Conservation (phyloP, 2,797 vertebrate genomes). For the Emydoidea blandingii region DNA sequence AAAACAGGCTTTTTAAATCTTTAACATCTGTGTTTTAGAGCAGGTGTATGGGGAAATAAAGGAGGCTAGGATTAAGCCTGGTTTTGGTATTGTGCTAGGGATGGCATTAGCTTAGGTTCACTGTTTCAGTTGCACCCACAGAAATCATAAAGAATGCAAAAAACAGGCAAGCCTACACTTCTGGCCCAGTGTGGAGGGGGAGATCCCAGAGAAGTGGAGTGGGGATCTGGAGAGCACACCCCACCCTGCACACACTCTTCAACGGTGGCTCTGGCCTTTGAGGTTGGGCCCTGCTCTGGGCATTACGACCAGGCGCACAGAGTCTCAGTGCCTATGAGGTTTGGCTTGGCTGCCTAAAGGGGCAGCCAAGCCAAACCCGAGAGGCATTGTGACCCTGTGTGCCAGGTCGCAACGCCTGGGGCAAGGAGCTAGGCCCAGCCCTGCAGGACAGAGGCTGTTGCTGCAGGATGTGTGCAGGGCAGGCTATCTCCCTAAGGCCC, state of each 20-base stretch:
- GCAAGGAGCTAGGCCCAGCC: too few relatives aligned
- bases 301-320: not conserved
- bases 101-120: not conserved
- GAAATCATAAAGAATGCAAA: not conserved
- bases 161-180: not conserved
- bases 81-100: not conserved
- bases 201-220: not conserved
- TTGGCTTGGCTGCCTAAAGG: not conserved
- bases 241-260: not conserved
- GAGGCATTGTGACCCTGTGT: too few relatives aligned
- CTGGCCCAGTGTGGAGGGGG: not conserved
- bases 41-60: not conserved
- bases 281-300: not conserved
- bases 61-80: not conserved
- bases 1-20: not conserved
- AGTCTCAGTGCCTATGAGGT: not conserved
- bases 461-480: not conserved
- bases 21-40: not conserved
- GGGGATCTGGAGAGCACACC: not conserved
- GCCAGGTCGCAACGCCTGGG: too few relatives aligned
- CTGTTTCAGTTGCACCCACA: not conserved
- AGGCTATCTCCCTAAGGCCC: not conserved
- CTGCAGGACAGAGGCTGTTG: not conserved
- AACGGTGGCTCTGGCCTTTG: not conserved
- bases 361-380: too few relatives aligned